Evolutionary conservation across 1,140 invertebrate genomes (phyloP), one percentile per base, ranked within the genome.

Genomic region (Campoletis sonorensis): DNA sequence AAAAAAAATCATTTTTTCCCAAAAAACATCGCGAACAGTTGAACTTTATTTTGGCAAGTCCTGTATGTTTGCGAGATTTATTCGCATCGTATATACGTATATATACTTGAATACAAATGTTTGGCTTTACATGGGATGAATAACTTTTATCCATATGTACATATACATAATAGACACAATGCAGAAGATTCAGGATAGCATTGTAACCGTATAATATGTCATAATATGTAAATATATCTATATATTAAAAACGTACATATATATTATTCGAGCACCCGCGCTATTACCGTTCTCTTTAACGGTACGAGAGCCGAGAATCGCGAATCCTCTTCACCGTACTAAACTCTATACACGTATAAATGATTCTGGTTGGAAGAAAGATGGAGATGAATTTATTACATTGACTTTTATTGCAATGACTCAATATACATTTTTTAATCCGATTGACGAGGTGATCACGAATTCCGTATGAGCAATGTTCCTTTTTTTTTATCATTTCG

Each of bases 241-340:
- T 58, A 58, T 23, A 58, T 21, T 58, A n/a, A n/a, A 23, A 30
- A 27, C 26, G 61, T 58, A 21, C 54, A 67, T 67, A 27, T 54
- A 49, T 49, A 73, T 7, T 51, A 21, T 26, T 13, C 49, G 23
- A 30, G n/a, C 51, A 76, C 49, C 49, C 49, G 51, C 49, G 23
- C 26, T 76, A 58, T 58, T 76, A 76, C 72, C 72, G 72, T 76
- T 76, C 21, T 76, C 72, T 76, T 76, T 76, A 76, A 76, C 72
- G 72, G 72, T 15, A 76, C 72, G 72, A 76, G 40, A 76, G 5
- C 13, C 61, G 61, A 67, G 61, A 67, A 1, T 27, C 21, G 61
- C 61, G 61, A 67, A 67, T 27, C 61, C 61, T 67, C 61, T 15
- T n/a, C 0, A 27, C 27, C 23, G 23, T 67, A 58, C 16, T 7